Conservation (phyloP, 2,888 invertebrate genomes). For the Drosophila silvestris region DNA sequence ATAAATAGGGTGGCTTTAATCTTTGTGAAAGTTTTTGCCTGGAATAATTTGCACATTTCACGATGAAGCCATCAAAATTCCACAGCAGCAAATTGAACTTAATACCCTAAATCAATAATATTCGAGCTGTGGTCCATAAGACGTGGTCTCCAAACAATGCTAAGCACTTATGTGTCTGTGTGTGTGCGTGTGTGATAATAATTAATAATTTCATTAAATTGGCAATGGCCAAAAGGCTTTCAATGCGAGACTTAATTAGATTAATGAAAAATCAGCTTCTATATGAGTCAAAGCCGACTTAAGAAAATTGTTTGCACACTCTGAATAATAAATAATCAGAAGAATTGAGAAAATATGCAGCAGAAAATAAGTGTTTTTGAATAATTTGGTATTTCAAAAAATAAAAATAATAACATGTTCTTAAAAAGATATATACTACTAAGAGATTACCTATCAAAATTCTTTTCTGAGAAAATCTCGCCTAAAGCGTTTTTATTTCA, state of each 20-base stretch:
- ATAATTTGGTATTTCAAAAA: not conserved
- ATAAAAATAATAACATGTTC: not conserved
- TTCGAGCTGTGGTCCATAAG: constrained; percentile 38
- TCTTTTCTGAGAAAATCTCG: not conserved
- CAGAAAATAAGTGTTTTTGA: not conserved
- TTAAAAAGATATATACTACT: not conserved
- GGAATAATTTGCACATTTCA: constrained; percentile 33
- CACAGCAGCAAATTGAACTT: constrained; percentile 63
- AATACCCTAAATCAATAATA: constrained; percentile 69
- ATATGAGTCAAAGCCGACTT: constrained; percentile 24
- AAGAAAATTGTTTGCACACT: constrained; percentile 25
- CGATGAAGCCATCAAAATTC: constrained; percentile 47
- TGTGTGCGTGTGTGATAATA: constrained; percentile 30
- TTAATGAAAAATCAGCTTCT: constrained; percentile 66
- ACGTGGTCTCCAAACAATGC: constrained; percentile 25
- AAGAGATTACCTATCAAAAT: not conserved
- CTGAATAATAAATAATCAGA: not conserved
- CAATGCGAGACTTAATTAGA: constrained; percentile 56
- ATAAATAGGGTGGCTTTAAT: not conserved
- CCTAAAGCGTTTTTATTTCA: not conserved
- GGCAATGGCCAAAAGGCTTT: constrained; percentile 51
- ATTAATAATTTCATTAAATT: constrained; percentile 70
- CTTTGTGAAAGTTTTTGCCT: constrained; percentile 4
- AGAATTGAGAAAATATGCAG: not conserved
- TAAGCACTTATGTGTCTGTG: constrained; percentile 20